phyloP scores from a whole-genome alignment of 2,113 vertebrate genomes.

The Campylomormyrus numenius region DNA sequence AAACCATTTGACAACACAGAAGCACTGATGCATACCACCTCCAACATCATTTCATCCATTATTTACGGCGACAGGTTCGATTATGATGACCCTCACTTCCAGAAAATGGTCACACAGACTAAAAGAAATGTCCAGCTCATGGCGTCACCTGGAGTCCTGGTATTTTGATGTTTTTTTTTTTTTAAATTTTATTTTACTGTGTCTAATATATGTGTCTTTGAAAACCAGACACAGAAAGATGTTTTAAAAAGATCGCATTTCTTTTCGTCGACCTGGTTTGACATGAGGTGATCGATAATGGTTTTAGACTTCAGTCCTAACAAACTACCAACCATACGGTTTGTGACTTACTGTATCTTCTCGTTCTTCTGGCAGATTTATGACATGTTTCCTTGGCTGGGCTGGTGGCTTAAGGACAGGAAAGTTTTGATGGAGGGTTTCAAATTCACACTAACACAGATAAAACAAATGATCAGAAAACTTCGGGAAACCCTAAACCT shows the following conservation, averaged over 20 bases:
- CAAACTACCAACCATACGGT: neutral
- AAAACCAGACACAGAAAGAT: neutral
- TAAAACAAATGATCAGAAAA: neutral
- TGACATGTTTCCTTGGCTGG: neutral
- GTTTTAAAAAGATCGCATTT: neutral
- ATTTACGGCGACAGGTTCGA: neutral
- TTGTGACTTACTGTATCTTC: neutral
- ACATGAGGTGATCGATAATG: neutral
- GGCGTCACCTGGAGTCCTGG: neutral
- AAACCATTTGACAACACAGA: neutral
- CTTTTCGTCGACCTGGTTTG: neutral
- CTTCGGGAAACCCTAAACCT: neutral
- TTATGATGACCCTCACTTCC: neutral
- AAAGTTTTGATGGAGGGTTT: neutral
- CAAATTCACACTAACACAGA: neutral
- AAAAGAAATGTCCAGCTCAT: neutral
- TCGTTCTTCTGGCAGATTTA: neutral
- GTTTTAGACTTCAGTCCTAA: neutral
- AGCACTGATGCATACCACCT: neutral
- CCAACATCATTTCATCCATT: neutral
- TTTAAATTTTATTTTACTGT: neutral
- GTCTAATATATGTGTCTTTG: neutral
- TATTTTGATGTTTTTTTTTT: neutral
- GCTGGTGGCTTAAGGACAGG: neutral
- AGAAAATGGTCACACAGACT: neutral